A percentile compares a stretch with the other conserved stretches of the same genome.
Conservation (phyloP, 1,140 invertebrate genomes). For the Drosophila carrolli region DNA sequence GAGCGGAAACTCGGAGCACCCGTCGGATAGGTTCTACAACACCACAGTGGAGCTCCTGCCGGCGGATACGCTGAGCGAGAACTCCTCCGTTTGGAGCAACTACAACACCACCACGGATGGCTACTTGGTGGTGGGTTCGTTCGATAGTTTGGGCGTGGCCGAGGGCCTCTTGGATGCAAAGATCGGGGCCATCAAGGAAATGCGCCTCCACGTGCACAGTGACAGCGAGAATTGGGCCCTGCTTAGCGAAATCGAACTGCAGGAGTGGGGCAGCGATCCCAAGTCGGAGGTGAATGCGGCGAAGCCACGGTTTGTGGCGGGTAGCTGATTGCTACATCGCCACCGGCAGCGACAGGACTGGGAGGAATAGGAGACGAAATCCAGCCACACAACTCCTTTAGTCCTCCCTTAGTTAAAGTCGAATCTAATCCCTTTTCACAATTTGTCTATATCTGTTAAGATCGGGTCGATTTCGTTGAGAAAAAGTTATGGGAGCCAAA, state of each 20-base stretch:
- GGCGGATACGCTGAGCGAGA: slow-evolving; percentile 85
- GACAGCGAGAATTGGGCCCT: slow-evolving; percentile 96
- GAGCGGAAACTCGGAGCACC: slow-evolving; percentile 96
- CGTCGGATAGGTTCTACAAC: slow-evolving; percentile 95
- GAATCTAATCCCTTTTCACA: slow-evolving; percentile 18
- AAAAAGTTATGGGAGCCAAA: slow-evolving; percentile 10
- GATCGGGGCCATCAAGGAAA: slow-evolving; percentile 89
- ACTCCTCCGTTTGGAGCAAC: slow-evolving; percentile 83
- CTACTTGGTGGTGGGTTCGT: slow-evolving; percentile 90
- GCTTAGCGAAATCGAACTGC: slow-evolving; percentile 91
- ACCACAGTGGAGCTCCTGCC: slow-evolving; percentile 94
- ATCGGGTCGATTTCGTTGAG: slow-evolving; percentile 1
- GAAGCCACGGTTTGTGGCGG: slow-evolving; percentile 53
- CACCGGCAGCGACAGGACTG: slow-evolving; percentile 33
- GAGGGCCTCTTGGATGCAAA: slow-evolving; percentile 89
- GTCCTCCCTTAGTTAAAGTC: background rate
- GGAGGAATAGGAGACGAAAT: slow-evolving; percentile 16
- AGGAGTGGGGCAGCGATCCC: slow-evolving; percentile 79
- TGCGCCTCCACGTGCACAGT: slow-evolving; percentile 91
- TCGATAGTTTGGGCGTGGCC: slow-evolving; percentile 92
- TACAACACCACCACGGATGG: slow-evolving; percentile 89
- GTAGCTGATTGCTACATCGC: slow-evolving; percentile 79
- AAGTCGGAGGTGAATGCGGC: slow-evolving; percentile 54
- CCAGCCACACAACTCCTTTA: background rate
- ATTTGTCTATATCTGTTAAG: slow-evolving; percentile 42